Conservation (phyloP, 2,113 vertebrate genomes). For the Pluvianellus socialis region DNA sequence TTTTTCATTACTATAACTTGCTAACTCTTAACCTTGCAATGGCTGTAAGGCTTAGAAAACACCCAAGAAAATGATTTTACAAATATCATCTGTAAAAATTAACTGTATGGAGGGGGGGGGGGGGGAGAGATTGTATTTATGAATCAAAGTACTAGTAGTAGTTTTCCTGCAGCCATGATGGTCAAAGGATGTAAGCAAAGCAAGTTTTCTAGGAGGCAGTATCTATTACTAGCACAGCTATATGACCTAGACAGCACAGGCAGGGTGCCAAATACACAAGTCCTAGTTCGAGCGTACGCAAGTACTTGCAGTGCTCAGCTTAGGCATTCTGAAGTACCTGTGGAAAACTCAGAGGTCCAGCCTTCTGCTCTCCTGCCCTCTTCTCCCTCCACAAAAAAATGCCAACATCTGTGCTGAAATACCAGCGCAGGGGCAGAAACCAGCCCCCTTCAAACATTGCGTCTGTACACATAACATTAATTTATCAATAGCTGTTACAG, state of each 20-base stretch:
- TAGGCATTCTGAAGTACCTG: not conserved
- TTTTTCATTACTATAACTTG: not conserved
- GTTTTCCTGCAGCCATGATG: not conserved
- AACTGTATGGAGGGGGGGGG: fast-evolving
- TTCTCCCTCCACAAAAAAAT: not conserved
- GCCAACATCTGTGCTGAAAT: not conserved
- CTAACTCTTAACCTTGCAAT: not conserved
- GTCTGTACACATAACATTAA: not conserved
- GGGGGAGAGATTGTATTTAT: not conserved
- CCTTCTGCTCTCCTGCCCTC: not conserved
- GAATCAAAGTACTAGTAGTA: not conserved
- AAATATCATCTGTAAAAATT: not conserved
- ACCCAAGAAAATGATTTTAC: not conserved
- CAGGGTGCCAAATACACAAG: not conserved
- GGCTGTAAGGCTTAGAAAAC: not conserved
- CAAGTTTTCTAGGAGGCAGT: not conserved
- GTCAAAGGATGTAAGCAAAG: not conserved
- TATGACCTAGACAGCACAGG: not conserved
- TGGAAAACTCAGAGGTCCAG: not conserved
- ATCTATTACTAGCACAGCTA: not conserved
- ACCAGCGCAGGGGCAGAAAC: fast-evolving
- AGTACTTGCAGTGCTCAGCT: fast-evolving
- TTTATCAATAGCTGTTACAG: not conserved
- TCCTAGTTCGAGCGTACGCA: not conserved
- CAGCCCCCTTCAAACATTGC: not conserved